A percentile compares a stretch with the other conserved stretches of the same genome.
Evolutionary conservation across 1,140 invertebrate genomes (phyloP).

Genomic region (Musca vetustissima): DNA sequence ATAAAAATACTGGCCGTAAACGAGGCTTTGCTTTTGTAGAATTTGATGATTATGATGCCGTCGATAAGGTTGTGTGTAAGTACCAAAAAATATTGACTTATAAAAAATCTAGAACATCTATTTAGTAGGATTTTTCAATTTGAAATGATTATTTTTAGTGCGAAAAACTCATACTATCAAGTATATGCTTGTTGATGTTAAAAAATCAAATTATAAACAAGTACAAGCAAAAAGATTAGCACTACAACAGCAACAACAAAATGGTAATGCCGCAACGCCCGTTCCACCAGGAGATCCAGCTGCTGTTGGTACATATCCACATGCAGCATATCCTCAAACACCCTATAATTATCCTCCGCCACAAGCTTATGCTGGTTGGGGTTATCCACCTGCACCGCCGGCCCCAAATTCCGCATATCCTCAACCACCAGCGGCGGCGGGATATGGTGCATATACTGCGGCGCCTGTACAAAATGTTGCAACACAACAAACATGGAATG

Average conservation of each 20-base stretch:
- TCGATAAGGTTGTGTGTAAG: constrained; percentile 71
- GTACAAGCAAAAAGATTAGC: constrained; percentile 61
- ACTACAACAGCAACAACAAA: constrained; percentile 26
- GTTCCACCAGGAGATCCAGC: constrained; percentile 29
- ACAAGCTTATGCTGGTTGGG: constrained; percentile 24
- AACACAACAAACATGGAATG: no score
- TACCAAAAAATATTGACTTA: constrained; percentile 9
- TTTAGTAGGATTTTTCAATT: no score
- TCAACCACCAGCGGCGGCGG: no score
- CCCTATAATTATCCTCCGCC: constrained; percentile 34
- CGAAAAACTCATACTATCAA: constrained; percentile 73
- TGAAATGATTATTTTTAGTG: no score
- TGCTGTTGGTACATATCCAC: constrained; percentile 26
- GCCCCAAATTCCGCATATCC: constrained; percentile 31
- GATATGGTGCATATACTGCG: no score
- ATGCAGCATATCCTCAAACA: constrained; percentile 35
- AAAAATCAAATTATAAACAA: constrained; percentile 72
- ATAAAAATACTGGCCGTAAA: constrained; percentile 88
- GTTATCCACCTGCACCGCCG: constrained; percentile 40
- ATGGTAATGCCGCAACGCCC: constrained; percentile 39
- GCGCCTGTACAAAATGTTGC: no score
- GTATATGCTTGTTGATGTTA: constrained; percentile 74
- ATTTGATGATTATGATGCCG: constrained; percentile 93
- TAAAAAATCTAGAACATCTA: no score
- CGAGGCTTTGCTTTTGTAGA: constrained; percentile 93